Evolutionary conservation across 2,113 vertebrate species (phyloP), one percentile per base, ranked within the genome.

Genomic region (Gavia stellata): DNA sequence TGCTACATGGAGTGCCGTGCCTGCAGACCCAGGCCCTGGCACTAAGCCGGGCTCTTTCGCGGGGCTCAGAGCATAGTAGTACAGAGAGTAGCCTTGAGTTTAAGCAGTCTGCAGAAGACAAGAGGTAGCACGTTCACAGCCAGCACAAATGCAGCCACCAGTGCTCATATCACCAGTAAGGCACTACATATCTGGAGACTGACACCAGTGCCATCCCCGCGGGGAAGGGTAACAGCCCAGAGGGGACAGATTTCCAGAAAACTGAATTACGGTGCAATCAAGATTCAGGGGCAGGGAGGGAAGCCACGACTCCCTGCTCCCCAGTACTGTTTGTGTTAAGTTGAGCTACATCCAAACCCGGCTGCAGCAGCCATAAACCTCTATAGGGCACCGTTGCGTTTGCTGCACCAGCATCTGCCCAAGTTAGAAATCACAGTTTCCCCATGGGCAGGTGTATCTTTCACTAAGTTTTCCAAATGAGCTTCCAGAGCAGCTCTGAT

Each of bases 361-460:
- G 18, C 65, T 21, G 23, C 24, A 12, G 40, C 34, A 25, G 52
- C 40, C 28, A 2, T 42, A 14, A 7, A 19, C 26, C 8, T 17
- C 72, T 4, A 2, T 0, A 24, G 44, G 45, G 6, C 59, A 79
- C 16, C 12, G 1, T 2, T 20, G 59, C 36, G 1, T 20, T 34
- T 26, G 47, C 36, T 52, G 59, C 75, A 26, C 5, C 58, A 14
- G 4, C 4, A 3, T 6, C 63, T 6, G 5, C 17, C 42, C 0
- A 2, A 38, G 28, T 20, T 10, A 31, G 17, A 33, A 58, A 47
- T 0, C 15, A 42, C 42, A 11, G 6, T 58, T 81, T 17, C 38
- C 15, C 12, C 49, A 1, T 7, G 6, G 9, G 62, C 9, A 3
- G 19, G 11, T 4, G 2, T 23, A 29, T 10, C 31, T 55, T 44